phyloP scores from a whole-genome alignment of 1,140 invertebrate genomes.

The Eupeodes corollae region DNA sequence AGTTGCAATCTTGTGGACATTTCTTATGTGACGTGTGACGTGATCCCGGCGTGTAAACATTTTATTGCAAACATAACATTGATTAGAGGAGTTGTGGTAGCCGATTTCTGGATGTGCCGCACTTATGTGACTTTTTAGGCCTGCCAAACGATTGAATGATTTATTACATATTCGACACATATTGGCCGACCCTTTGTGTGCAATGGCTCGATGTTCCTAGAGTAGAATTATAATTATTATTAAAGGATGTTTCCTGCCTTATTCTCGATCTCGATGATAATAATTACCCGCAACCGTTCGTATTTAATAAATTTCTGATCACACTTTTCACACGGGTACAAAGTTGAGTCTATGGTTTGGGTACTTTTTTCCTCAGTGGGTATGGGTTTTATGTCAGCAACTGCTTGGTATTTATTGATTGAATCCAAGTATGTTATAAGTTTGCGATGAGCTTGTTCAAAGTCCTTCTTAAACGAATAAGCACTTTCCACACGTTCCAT shows the following conservation, averaged over 20 bases:
- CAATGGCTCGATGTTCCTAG: conserved; percentile 19
- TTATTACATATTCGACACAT: conserved; percentile 22
- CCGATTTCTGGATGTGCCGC: conserved; percentile 14
- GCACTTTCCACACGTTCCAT: conserved; percentile 21
- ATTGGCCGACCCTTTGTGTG: conserved; percentile 10
- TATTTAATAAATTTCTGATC: conserved; percentile 23
- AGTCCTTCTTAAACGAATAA: conserved; percentile 23
- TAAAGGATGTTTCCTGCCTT: too few relatives aligned
- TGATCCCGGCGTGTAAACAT: conserved; percentile 24
- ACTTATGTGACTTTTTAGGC: conserved; percentile 19
- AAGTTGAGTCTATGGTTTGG: conserved; percentile 22
- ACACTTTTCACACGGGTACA: conserved; percentile 26
- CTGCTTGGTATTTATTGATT: background rate
- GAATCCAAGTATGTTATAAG: conserved; percentile 9
- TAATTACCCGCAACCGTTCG: background rate
- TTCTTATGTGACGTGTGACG: conserved; percentile 21
- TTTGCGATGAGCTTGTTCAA: conserved; percentile 24
- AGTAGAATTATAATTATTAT: conserved; percentile 11
- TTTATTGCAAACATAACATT: conserved; percentile 18
- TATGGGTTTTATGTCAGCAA: background rate
- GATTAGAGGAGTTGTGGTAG: background rate
- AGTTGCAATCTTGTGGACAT: conserved; percentile 11
- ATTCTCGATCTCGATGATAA: too few relatives aligned
- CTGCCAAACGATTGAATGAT: conserved; percentile 18
- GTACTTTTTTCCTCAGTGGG: conserved; percentile 15